These are phyloP conservation scores for Zapus hudsonius DNA, from an alignment of 2,113 vertebrate genomes.

Conservation along the genomic window DNA sequence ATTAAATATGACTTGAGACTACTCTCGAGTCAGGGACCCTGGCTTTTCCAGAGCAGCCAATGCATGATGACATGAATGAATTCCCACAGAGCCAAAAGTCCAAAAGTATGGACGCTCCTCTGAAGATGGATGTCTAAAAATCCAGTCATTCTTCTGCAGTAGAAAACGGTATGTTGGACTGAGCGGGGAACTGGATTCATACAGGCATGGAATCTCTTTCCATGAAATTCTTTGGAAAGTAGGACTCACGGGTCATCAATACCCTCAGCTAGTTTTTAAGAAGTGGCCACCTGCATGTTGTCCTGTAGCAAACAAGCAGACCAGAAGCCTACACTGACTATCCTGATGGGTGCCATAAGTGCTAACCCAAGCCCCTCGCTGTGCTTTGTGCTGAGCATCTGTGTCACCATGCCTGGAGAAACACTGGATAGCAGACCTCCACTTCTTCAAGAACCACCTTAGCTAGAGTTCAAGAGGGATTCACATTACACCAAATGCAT, in stretches of 20 bases:
- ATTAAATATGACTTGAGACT: background rate
- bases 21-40: background rate
- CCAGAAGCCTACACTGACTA: background rate
- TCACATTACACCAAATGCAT: background rate
- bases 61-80: background rate
- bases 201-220: background rate
- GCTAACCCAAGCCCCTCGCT: background rate
- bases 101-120: background rate
- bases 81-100: background rate
- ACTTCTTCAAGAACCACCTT: background rate
- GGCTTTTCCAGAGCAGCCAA: too few relatives aligned
- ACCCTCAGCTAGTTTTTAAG: background rate
- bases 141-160: background rate
- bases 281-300: background rate
- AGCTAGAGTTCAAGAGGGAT: background rate
- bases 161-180: background rate
- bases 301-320: background rate
- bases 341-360: rapidly evolving
- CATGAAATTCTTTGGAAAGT: background rate
- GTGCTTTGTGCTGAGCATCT: rapidly evolving
- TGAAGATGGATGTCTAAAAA: background rate
- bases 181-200: background rate
- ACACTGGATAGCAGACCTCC: background rate
- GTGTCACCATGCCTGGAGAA: background rate
- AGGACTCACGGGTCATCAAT: background rate